Evolutionary conservation across 2,888 invertebrate genomes (phyloP).

Genomic region (Watsonalla cultraria): DNA sequence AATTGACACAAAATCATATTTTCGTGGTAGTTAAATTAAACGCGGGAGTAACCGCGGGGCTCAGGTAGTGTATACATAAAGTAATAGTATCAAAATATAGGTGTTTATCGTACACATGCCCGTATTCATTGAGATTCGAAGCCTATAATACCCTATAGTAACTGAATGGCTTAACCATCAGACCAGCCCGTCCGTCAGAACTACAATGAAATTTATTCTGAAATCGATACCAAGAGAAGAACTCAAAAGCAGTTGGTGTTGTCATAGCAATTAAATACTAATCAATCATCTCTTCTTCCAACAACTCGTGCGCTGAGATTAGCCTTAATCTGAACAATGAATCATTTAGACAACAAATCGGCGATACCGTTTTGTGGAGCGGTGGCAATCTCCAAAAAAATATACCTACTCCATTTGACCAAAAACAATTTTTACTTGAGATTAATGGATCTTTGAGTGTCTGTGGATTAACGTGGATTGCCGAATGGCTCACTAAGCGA

Average conservation of each 20-base stretch:
- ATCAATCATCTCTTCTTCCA: slow-evolving; percentile 30
- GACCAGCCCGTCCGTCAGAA: no score
- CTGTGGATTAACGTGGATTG: not conserved
- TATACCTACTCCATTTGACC: not conserved
- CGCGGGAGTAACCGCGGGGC: no score
- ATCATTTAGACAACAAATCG: not conserved
- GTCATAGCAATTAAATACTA: slow-evolving; percentile 36
- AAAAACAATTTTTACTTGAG: not conserved
- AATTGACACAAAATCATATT: no score
- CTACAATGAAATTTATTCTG: no score
- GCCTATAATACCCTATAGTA: no score
- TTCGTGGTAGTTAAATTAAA: no score
- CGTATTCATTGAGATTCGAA: no score
- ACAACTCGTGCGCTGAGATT: slow-evolving; percentile 12
- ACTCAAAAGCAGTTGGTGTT: slow-evolving; percentile 36
- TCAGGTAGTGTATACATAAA: no score
- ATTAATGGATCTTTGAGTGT: not conserved
- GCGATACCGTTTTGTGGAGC: not conserved
- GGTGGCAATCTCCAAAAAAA: not conserved
- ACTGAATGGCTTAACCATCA: no score
- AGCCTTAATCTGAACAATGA: slow-evolving; percentile 8
- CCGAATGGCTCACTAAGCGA: not conserved
- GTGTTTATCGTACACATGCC: no score
- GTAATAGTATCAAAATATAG: no score
- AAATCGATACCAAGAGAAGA: slow-evolving; percentile 17